Evolutionary conservation across 2,113 vertebrate genomes (phyloP).

Genomic region (Elanoides forficatus): DNA sequence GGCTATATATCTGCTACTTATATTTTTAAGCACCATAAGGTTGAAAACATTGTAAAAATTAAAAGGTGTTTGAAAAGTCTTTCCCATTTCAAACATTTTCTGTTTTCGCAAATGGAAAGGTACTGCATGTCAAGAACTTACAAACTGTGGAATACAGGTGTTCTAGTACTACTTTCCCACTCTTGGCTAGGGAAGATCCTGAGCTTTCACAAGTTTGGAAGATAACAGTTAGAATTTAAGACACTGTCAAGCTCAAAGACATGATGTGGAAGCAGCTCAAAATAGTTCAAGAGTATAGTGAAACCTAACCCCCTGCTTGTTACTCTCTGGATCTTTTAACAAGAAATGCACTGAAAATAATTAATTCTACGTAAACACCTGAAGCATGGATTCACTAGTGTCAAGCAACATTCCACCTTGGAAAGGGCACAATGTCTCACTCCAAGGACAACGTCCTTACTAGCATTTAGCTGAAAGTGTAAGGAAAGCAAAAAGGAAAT

Average conservation of each 20-base stretch:
- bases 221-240: not conserved
- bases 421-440: not conserved
- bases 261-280: not conserved
- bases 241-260: not conserved
- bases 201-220: not conserved
- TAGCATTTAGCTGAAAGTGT: too few species aligned
- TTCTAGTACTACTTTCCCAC: too few species aligned
- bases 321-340: not conserved
- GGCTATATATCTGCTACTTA: not conserved
- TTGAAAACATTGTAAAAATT: not conserved
- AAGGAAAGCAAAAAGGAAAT: not conserved
- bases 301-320: not conserved
- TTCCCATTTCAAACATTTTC: not conserved
- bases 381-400: too few species aligned
- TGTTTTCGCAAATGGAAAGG: not conserved
- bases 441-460: not conserved
- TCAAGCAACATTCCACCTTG: too few species aligned
- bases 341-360: not conserved
- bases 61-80: not conserved
- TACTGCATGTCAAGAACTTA: not conserved
- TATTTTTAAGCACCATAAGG: not conserved
- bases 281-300: too few species aligned
- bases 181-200: not conserved
- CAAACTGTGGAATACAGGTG: accelerated
- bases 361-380: not conserved